Base-by-base conservation (phyloP, 2,797 vertebrate genomes). In the Megalops cyprinoides region DNA sequence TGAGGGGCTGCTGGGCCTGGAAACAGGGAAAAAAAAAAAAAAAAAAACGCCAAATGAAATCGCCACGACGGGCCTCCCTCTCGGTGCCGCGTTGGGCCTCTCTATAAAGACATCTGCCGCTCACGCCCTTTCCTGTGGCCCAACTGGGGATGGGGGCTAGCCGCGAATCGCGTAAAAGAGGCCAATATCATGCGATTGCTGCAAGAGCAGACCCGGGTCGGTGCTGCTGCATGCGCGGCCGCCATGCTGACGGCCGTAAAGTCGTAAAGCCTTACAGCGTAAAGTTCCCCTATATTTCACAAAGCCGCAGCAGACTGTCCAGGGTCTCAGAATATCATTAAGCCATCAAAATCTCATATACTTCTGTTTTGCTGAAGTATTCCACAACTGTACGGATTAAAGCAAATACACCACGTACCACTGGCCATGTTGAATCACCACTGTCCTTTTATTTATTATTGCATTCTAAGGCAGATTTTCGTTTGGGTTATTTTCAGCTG, bases 51-150 rank as follows among this genome's bases (percentile, higher is more conserved):
- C 90, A 82, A 92, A 91, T 87, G 86, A 91, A 92, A 90, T 82
- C 90, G 90, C 86, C 87, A 88, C 88, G 92, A 87, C 91, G 87
- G 80, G 81, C 88, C 81, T 86, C 23, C 28, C 44, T 42, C 86
- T 85, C 83, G 86, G 86, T 53, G 82, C 87, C 82, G 86, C 87
- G 85, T 79, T 84, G 88, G 89, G 87, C 89, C 86, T 76, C 86
- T 90, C 86, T 89, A 91, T 91, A 90, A 93, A 95, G 93, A 93
- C 92, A 94, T 94, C 91, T 94, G 93, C 93, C 93, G 93, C 93
- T 93, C 90, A 91, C 91, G 93, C 93, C 90, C 90, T 93, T 92
- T 89, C 39, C 86, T 86, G 89, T 89, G 91, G 90, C 89, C 89
- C 89, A 90, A 86, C 84, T 90, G 79, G 81, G 81, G 82, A 83